phyloP scores from a whole-genome alignment of 2,113 vertebrate genomes.

The Burhinus oedicnemus region DNA sequence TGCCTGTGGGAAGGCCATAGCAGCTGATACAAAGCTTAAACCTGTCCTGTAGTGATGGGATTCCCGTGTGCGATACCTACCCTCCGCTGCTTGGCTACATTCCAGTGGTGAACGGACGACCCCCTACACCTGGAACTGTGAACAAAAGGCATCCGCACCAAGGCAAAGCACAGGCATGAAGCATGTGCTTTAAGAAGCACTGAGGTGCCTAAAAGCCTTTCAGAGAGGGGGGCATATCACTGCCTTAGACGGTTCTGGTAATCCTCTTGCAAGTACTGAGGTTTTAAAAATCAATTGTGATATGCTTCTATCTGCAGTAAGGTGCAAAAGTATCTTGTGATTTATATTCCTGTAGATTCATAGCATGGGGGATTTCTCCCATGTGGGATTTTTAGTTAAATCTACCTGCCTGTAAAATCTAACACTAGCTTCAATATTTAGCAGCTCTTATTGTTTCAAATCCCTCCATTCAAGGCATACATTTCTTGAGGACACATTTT shows the following conservation, averaged over 20 bases:
- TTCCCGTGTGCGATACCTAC: rapidly evolving
- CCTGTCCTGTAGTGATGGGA: rapidly evolving
- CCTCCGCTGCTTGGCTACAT: neutral
- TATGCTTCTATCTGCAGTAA: neutral
- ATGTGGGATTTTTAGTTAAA: neutral
- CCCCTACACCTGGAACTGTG: neutral
- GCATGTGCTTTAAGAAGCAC: neutral
- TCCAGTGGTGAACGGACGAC: neutral
- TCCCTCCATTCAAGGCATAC: rapidly evolving
- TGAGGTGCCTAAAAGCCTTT: neutral
- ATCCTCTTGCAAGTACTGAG: neutral
- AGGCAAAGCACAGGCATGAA: too few relatives aligned
- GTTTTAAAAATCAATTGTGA: neutral
- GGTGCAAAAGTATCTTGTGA: neutral
- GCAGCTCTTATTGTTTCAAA: neutral
- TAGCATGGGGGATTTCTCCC: neutral
- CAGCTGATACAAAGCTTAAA: neutral
- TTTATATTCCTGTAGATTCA: neutral
- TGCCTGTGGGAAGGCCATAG: rapidly evolving
- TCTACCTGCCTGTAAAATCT: neutral
- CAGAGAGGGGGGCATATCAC: neutral
- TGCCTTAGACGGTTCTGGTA: neutral
- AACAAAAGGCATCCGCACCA: too few relatives aligned
- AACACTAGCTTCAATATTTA: neutral
- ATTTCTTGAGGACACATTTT: neutral